These are phyloP conservation scores for Chirona hameri DNA, from an alignment of 2,888 invertebrate species.

Conservation along the genomic window DNA sequence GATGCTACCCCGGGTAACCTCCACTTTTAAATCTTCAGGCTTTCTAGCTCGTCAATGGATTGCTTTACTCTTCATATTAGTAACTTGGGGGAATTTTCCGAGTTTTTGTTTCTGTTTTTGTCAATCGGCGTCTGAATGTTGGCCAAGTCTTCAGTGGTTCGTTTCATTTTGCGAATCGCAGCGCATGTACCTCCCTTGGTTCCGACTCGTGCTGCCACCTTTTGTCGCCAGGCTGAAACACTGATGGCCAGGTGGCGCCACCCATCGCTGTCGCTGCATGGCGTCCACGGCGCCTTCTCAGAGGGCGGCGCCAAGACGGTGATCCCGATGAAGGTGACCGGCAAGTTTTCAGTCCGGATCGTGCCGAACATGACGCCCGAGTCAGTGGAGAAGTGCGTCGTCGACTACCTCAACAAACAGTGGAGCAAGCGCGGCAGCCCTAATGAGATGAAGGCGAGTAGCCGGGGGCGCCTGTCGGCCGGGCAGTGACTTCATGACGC, in stretches of 20 bases:
- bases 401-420: slow-evolving; percentile 66
- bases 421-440: slow-evolving; percentile 78
- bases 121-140: too few relatives aligned
- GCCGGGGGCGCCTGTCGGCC: slow-evolving; percentile 37
- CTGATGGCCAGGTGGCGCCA: slow-evolving; percentile 94
- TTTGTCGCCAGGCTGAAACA: slow-evolving; percentile 57
- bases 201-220: too few relatives aligned
- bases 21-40: too few relatives aligned
- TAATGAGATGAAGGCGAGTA: slow-evolving; percentile 70
- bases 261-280: slow-evolving; percentile 90
- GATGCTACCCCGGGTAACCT: too few relatives aligned
- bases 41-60: too few relatives aligned
- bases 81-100: too few relatives aligned
- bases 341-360: slow-evolving; percentile 94
- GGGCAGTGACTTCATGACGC: too few relatives aligned
- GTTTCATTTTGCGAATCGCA: too few relatives aligned
- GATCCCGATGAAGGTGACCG: slow-evolving; percentile 86
- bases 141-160: too few relatives aligned
- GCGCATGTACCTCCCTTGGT: too few relatives aligned
- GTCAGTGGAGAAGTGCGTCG: slow-evolving; percentile 74
- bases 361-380: slow-evolving; percentile 91
- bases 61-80: too few relatives aligned
- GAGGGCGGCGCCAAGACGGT: slow-evolving; percentile 94
- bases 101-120: too few relatives aligned
- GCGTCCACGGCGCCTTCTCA: slow-evolving; percentile 90